Percentiles rank a stretch among this genome's conserved stretches.
Conservation (phyloP, 37 sponge, comb jelly and placozoan species). For the Aplysina aerophoba region DNA sequence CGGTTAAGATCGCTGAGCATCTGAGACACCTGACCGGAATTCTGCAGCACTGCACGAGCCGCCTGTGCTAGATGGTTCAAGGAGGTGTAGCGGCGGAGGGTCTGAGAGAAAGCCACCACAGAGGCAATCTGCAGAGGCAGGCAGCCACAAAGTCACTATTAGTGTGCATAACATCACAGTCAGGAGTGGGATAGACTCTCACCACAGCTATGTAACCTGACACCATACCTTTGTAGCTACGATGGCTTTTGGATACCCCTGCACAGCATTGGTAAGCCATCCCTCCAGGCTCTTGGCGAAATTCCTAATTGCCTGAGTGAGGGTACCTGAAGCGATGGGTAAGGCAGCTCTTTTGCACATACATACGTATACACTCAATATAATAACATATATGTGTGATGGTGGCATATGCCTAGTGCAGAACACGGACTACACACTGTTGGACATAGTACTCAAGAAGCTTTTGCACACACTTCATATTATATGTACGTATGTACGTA, state of each 20-base stretch:
- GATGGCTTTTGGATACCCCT: slow-evolving; percentile 72
- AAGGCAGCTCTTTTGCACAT: neutral
- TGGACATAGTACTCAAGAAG: no score
- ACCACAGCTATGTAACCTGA: neutral
- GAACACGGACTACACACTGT: no score
- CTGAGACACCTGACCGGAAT: slow-evolving; percentile 90
- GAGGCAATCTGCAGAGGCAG: slow-evolving; percentile 67
- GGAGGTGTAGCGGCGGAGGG: slow-evolving; percentile 97
- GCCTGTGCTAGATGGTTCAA: slow-evolving; percentile 99
- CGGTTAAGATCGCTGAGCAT: slow-evolving; percentile 95
- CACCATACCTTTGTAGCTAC: slow-evolving; percentile 76
- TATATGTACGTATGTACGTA: no score
- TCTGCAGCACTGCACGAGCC: slow-evolving; percentile 97
- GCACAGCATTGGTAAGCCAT: slow-evolving; percentile 72
- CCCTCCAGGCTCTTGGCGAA: slow-evolving; percentile 97
- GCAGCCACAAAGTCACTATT: neutral
- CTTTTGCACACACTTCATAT: no score
- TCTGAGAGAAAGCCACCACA: slow-evolving; percentile 96
- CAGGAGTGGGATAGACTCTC: no score
- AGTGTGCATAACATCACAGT: neutral
- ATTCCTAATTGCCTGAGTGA: slow-evolving; percentile 96
- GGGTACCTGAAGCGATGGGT: slow-evolving; percentile 45
- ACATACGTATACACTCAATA: neutral
- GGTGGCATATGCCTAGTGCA: neutral
- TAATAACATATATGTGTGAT: neutral